phyloP scores from a whole-genome alignment of 2,113 vertebrate species.

The Leucosticte australis region DNA sequence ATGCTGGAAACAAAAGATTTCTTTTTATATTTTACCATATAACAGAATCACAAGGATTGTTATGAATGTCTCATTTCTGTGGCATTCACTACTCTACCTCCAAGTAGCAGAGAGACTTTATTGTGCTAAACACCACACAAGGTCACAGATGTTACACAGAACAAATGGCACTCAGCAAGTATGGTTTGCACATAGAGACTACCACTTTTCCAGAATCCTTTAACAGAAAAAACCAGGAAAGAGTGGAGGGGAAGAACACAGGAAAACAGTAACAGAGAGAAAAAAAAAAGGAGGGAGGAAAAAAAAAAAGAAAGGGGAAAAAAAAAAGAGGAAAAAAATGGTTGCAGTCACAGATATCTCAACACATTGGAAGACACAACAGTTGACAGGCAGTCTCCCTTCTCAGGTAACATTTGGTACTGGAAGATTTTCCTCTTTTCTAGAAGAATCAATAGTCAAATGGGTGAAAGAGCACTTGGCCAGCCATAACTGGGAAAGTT shows the following conservation, averaged over 20 bases:
- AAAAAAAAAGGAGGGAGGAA: not conserved
- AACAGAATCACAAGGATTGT: not conserved
- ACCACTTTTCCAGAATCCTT: not conserved
- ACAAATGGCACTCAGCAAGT: not conserved
- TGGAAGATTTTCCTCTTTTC: not conserved
- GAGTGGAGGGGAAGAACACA: not conserved
- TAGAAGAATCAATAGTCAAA: not conserved
- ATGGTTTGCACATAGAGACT: not conserved
- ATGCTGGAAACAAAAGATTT: not conserved
- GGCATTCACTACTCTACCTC: not conserved
- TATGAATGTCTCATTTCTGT: not conserved
- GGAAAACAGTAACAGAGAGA: not conserved
- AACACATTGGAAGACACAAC: not conserved
- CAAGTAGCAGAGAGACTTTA: not conserved
- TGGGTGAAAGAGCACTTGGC: not conserved
- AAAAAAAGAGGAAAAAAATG: no score
- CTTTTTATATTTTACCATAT: not conserved
- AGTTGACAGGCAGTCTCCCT: not conserved
- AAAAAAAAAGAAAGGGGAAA: not conserved
- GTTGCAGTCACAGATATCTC: not conserved
- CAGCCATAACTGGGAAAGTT: not conserved
- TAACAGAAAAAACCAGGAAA: not conserved
- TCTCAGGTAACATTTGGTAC: not conserved
- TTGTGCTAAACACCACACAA: not conserved
- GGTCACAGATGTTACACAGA: not conserved